phyloP scores from a whole-genome alignment of 2,888 invertebrate genomes.

The Eupithecia pulchellata region DNA sequence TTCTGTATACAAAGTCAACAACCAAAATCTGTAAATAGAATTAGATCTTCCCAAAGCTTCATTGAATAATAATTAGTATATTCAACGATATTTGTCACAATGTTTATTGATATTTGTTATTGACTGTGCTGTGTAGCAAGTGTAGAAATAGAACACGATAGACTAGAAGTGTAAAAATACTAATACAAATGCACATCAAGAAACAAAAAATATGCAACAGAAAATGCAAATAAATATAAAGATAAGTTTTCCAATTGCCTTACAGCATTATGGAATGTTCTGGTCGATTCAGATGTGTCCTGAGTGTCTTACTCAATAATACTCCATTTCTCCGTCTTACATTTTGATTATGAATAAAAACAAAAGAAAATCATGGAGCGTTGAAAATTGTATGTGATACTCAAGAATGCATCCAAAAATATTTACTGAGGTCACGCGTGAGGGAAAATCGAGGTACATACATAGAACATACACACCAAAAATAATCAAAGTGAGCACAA shows the following conservation, averaged over 20 bases:
- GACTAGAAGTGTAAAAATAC: background rate
- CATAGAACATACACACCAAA: too few species aligned
- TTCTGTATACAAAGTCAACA: background rate
- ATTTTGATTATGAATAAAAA: background rate
- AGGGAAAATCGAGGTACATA: too few species aligned
- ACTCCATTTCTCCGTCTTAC: background rate
- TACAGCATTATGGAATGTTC: background rate
- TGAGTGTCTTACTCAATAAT: background rate
- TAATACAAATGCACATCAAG: background rate
- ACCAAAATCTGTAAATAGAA: background rate
- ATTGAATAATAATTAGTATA: background rate
- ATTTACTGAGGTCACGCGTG: background rate
- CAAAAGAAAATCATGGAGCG: background rate
- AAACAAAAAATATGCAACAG: background rate
- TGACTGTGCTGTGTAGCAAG: background rate
- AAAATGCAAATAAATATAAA: background rate
- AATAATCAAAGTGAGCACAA: background rate
- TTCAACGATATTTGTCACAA: background rate
- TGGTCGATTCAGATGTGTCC: background rate
- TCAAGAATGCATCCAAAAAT: background rate
- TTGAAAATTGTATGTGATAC: background rate
- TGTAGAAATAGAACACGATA: background rate
- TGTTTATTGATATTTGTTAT: background rate
- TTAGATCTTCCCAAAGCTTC: background rate
- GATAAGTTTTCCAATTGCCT: background rate